Base-by-base conservation (phyloP, 2,888 invertebrate species). In the Tachina grossa region DNA sequence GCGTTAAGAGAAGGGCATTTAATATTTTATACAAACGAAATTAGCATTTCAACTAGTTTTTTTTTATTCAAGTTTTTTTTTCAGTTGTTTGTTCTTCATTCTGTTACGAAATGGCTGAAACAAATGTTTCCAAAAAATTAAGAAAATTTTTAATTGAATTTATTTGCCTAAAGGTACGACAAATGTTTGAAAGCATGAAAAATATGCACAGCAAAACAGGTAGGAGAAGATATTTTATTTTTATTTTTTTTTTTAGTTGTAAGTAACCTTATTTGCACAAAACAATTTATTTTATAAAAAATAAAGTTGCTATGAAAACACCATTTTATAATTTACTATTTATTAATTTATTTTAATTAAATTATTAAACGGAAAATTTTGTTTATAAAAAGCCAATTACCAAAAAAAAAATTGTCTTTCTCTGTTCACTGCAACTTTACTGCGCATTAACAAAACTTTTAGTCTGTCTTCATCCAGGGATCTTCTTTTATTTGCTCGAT, bases 401-500 rank as follows among this genome's bases (percentile, higher is more conserved):
- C 69, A 66, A 77, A 59, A 45, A 39, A 41, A 39, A 31, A 1
- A 16, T n/a, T 39, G 10, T 11, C 22, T 31, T 43, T 63, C 11
- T 41, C 1, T 57, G 13, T 31, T 43, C 1, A 31, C 31, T 31
- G 31, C 31, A 31, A 31, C 31, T 31, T 31, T 31, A 31, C 31
- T 31, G 31, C 31, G 31, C 31, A 31, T 31, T 6, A 39, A 3
- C 2, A 9, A 9, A 14, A 16, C 74, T 19, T 31, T 68, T 43
- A 63, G 72, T 55, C 11, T 22, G 13, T 31, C 9, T 41, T 76
- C 76, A 87, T 75, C 97, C 97, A 97, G 41, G 93, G 89, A 91
- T 97, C 96, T 57, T 93, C 94, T 86, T 95, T 94, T 87, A 97
- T 96, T 87, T 94, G 94, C 3, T 94, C 93, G 83, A 97, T 95